Percentiles rank a stretch among this genome's conserved stretches.
Evolutionary conservation across 1,140 invertebrate genomes (phyloP).

Genomic region (Formica selysi): DNA sequence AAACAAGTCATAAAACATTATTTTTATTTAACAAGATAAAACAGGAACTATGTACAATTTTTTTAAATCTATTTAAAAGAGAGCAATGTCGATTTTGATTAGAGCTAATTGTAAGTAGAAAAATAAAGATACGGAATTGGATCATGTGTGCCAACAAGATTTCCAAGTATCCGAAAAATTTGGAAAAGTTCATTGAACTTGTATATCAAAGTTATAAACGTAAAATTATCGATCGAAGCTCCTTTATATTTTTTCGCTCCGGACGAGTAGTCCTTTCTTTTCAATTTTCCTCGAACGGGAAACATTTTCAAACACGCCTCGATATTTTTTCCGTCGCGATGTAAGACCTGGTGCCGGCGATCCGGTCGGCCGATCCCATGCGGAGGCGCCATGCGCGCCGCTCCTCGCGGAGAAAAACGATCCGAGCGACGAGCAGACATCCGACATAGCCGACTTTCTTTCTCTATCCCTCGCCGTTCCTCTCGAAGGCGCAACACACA

Average conservation of each 20-base stretch:
- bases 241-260: not conserved
- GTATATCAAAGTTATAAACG: not conserved
- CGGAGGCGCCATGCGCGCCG: conserved; percentile 60
- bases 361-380: conserved; percentile 58
- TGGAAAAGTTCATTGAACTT: not conserved
- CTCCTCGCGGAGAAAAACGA: conserved; percentile 71
- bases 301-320: conserved; percentile 12
- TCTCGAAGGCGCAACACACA: conserved; percentile 21
- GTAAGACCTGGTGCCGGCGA: conserved; percentile 23
- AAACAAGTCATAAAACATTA: not conserved
- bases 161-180: not conserved
- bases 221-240: not conserved
- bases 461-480: conserved; percentile 37
- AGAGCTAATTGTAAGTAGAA: not conserved
- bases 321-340: conserved; percentile 12
- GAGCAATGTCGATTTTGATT: not conserved
- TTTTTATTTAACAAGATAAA: not conserved
- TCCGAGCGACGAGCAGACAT: conserved; percentile 68
- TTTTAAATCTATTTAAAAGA: not conserved
- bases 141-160: not conserved
- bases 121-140: not conserved
- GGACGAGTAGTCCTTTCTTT: not conserved
- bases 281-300: not conserved
- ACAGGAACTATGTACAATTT: not conserved
- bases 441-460: conserved; percentile 62